Evolutionary conservation across 1,140 invertebrate species (phyloP).

Genomic region (Caenorhabditis tropicalis): DNA sequence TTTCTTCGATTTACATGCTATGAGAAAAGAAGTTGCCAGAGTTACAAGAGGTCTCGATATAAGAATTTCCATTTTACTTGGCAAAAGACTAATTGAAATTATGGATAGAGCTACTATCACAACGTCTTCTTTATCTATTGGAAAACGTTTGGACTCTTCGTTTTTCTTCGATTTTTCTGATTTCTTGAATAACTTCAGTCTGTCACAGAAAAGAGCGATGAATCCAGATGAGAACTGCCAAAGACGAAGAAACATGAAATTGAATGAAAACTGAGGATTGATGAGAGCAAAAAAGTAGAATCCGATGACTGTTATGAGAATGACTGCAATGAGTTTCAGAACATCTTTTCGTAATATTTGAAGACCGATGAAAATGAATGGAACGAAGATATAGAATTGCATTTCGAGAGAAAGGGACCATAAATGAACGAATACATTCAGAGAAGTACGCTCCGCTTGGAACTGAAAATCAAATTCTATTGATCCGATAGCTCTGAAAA

Average conservation of each 20-base stretch:
- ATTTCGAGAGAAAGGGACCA: constrained; percentile 44
- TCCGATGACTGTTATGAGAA: background rate
- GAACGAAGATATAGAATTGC: constrained; percentile 26
- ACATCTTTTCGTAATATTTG: background rate
- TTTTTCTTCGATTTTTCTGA: background rate
- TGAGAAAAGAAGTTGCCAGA: background rate
- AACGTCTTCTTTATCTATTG: background rate
- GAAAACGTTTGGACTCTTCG: background rate
- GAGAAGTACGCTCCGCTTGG: background rate
- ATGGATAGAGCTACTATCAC: background rate
- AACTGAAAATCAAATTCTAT: background rate
- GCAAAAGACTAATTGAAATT: background rate
- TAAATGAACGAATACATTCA: constrained; percentile 15
- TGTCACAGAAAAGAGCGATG: background rate
- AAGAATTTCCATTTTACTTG: background rate
- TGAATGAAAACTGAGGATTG: background rate
- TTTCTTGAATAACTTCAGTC: background rate
- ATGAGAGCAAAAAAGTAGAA: background rate
- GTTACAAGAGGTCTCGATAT: background rate
- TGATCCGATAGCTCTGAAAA: too few species aligned
- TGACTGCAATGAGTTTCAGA: background rate
- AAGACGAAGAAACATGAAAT: background rate
- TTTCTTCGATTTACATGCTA: background rate
- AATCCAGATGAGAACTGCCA: constrained; percentile 1
- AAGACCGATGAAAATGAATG: constrained; percentile 20